Conservation (phyloP, 2,888 invertebrate species). For the Hypolimnas misippus region DNA sequence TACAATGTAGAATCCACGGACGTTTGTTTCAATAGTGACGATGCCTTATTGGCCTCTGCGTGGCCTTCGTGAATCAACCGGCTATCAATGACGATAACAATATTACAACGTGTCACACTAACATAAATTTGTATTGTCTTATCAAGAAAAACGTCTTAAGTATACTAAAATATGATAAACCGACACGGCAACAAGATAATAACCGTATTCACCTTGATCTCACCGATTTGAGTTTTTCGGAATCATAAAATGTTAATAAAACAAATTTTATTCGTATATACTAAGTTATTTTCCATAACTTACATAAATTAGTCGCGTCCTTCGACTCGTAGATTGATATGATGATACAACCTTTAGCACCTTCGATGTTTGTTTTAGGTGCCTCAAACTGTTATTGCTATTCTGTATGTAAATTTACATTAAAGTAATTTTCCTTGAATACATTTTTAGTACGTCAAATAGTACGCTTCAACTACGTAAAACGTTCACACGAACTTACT, state of each 20-base stretch:
- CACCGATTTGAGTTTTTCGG: constrained; percentile 28
- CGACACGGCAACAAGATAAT: constrained; percentile 71
- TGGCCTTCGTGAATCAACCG: constrained; percentile 63
- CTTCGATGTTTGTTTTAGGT: constrained; percentile 12
- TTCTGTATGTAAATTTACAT: constrained; percentile 11
- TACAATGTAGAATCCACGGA: neutral
- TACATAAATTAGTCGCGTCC: constrained; percentile 16
- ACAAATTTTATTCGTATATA: constrained; percentile 28
- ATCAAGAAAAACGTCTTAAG: constrained; percentile 69
- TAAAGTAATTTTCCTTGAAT: constrained; percentile 21
- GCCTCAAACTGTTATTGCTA: constrained; percentile 12
- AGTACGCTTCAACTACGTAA: constrained; percentile 2
- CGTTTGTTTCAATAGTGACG: constrained; percentile 22
- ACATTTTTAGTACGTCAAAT: constrained; percentile 13
- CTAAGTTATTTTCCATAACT: constrained; percentile 31
- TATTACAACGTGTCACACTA: constrained; percentile 77
- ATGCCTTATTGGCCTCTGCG: constrained; percentile 67
- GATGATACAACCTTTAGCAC: constrained; percentile 21
- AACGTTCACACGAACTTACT: constrained; percentile 6
- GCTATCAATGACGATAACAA: constrained; percentile 77
- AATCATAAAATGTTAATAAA: constrained; percentile 23
- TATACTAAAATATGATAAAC: constrained; percentile 61
- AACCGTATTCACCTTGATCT: constrained; percentile 44
- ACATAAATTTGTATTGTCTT: constrained; percentile 81
- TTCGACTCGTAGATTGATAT: constrained; percentile 19